These are phyloP conservation scores for Clanis bilineata DNA, from an alignment of 2,888 invertebrate genomes.

Conservation along the genomic window DNA sequence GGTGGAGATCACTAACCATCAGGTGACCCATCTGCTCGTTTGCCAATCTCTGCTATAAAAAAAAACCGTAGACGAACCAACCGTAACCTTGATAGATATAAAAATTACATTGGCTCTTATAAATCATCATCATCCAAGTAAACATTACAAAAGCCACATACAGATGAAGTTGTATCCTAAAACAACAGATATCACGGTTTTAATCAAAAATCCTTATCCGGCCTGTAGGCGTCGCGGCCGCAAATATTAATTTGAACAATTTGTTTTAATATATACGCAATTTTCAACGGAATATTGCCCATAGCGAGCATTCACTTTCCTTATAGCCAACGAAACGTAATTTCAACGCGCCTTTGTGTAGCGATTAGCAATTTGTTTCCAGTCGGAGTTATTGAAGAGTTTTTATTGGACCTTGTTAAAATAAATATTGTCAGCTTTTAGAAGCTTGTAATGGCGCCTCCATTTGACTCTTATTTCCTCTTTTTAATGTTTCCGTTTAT, in stretches of 20 bases:
- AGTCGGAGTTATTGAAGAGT: slow-evolving; percentile 17
- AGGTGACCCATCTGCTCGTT: no score
- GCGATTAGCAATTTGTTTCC: slow-evolving; percentile 39
- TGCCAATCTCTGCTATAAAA: no score
- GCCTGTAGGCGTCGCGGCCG: slow-evolving; percentile 17
- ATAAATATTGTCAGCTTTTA: slow-evolving; percentile 11
- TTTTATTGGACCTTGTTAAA: slow-evolving; percentile 15
- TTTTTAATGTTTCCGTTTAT: not conserved
- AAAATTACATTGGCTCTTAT: no score
- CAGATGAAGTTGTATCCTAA: not conserved
- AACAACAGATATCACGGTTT: not conserved
- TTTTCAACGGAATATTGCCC: slow-evolving; percentile 34
- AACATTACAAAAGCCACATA: not conserved
- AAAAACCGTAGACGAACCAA: no score
- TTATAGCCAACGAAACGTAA: slow-evolving; percentile 27
- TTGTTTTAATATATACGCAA: slow-evolving; percentile 47
- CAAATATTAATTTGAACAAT: slow-evolving; percentile 45
- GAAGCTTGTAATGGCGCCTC: not conserved
- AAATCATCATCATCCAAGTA: not conserved
- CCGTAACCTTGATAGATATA: no score
- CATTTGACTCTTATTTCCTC: not conserved
- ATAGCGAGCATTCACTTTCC: slow-evolving; percentile 24
- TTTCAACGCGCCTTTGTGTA: slow-evolving; percentile 29
- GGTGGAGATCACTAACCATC: no score
- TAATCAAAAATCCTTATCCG: slow-evolving; percentile 11